These are phyloP conservation scores for Belgica antarctica DNA, from an alignment of 2,888 invertebrate species.

Conservation along the genomic window DNA sequence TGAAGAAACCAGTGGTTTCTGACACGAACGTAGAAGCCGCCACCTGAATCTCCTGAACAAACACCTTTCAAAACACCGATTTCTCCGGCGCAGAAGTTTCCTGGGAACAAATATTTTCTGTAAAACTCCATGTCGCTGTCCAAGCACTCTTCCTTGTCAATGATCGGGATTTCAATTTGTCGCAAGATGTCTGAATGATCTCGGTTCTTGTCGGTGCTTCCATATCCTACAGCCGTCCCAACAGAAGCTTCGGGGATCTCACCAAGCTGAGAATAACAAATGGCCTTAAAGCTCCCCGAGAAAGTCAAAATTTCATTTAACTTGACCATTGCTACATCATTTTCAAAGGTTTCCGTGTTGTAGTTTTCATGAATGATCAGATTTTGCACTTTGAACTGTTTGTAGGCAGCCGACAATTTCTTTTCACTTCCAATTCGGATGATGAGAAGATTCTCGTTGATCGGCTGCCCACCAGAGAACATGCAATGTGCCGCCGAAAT, in stretches of 20 bases:
- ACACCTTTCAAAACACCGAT: not conserved
- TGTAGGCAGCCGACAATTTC: not conserved
- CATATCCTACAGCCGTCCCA: constrained; percentile 25
- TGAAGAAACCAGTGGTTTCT: not conserved
- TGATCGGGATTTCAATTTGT: constrained; percentile 2
- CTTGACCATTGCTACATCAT: constrained; percentile 22
- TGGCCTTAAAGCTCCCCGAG: not conserved
- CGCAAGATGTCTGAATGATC: not conserved
- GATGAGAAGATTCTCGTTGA: not conserved
- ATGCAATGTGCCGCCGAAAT: constrained; percentile 16
- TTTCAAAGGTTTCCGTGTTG: constrained; percentile 19
- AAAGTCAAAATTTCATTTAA: not conserved
- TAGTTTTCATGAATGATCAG: constrained; percentile 10
- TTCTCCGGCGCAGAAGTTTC: constrained; percentile 31
- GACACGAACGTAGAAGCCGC: not conserved
- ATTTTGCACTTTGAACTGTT: constrained; percentile 6
- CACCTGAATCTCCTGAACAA: constrained; percentile 22
- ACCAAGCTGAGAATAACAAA: not conserved
- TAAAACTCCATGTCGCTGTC: constrained; percentile 20
- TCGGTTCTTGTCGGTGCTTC: constrained; percentile 7
- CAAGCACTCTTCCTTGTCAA: not conserved
- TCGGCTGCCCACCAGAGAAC: not conserved
- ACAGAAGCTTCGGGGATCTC: not conserved
- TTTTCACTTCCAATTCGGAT: not conserved
- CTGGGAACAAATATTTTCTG: not conserved